Conservation (phyloP, 2,797 vertebrate genomes). For the Eulemur albifrons region DNA sequence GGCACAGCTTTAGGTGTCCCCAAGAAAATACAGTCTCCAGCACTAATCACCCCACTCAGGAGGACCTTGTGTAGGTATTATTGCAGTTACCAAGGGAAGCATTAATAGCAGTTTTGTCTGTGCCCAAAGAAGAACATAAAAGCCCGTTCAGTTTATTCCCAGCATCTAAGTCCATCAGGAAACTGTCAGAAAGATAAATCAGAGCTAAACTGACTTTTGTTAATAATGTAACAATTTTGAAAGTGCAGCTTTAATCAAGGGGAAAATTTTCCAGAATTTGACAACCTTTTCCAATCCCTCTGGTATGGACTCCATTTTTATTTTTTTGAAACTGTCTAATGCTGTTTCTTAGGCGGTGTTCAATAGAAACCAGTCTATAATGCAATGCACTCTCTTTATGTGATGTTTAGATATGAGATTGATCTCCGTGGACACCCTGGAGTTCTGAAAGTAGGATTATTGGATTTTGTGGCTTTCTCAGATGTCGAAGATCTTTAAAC, state of each 20-base stretch:
- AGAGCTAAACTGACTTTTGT: conserved; percentile 71
- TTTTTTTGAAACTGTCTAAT: conserved; percentile 89
- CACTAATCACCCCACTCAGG: not conserved
- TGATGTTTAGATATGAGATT: conserved; percentile 99
- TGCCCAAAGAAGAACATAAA: conserved; percentile 58
- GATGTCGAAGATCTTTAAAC: conserved; percentile 99
- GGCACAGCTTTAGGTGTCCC: not conserved
- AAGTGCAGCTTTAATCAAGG: conserved; percentile 87
- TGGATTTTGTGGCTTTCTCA: conserved; percentile 99
- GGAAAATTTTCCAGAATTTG: conserved; percentile 90
- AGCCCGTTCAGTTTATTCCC: conserved; percentile 54
- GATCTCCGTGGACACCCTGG: conserved; percentile 96
- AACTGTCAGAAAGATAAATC: conserved; percentile 50
- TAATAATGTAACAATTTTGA: conserved; percentile 87
- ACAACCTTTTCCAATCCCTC: conserved; percentile 88
- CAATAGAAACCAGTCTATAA: conserved; percentile 92
- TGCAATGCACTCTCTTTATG: conserved; percentile 91
- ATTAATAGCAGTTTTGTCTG: conserved; percentile 56
- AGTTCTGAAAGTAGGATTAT: conserved; percentile 99
- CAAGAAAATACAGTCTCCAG: not conserved
- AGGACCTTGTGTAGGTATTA: not conserved
- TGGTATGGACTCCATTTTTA: conserved; percentile 85
- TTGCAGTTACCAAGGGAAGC: conserved; percentile 33
- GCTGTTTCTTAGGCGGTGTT: conserved; percentile 94
- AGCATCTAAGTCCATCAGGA: conserved; percentile 62